Percentiles rank a stretch among this genome's conserved stretches.
phyloP scores from a whole-genome alignment of 2,113 vertebrate species.

The Halichoerus grypus region DNA sequence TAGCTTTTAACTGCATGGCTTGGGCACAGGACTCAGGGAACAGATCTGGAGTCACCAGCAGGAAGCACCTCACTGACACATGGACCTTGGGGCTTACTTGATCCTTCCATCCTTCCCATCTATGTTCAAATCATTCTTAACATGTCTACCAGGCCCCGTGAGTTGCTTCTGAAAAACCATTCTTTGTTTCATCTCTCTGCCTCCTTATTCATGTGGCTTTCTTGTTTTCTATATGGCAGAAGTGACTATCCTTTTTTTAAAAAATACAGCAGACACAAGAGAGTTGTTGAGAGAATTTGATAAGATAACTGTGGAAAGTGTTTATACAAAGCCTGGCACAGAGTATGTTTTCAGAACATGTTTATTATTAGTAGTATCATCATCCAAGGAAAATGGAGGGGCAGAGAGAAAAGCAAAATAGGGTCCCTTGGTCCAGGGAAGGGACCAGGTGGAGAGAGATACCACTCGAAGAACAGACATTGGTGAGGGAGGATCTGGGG shows the following conservation, averaged over 20 bases:
- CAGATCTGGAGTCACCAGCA: background rate
- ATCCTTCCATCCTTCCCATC: background rate
- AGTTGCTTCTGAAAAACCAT: background rate
- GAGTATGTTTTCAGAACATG: background rate
- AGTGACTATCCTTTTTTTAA: background rate
- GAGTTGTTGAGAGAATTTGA: background rate
- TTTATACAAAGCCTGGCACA: background rate
- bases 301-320: background rate
- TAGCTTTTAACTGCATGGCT: background rate
- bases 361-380: background rate
- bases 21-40: background rate
- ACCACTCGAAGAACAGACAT: background rate
- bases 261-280: background rate
- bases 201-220: background rate
- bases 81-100: background rate
- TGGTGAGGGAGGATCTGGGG: background rate
- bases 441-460: background rate
- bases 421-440: background rate
- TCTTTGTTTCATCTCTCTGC: background rate
- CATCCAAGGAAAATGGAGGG: background rate
- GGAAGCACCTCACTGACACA: background rate
- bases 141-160: background rate
- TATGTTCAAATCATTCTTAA: background rate
- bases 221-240: background rate
- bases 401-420: background rate